Base-by-base conservation (phyloP, 1,140 invertebrate species). In the Venustaconcha ellipsiformis region DNA sequence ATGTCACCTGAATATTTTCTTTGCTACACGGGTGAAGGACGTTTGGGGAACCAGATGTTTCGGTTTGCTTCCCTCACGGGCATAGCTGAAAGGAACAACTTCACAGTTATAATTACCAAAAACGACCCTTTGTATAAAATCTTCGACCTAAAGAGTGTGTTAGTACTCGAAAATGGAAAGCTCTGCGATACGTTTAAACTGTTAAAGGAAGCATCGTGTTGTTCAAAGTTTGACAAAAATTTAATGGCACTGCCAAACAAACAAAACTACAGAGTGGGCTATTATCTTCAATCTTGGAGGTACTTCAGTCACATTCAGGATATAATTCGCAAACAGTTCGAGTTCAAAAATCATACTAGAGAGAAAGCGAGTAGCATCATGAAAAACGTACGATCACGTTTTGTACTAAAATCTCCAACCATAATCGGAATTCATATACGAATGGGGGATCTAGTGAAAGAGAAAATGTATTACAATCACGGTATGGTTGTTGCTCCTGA, bases 1-100 rank as follows among this genome's bases (percentile, higher is more conserved):
- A 5, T 48, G 37, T 11, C 37, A 11, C 1, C 37, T 48, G 37
- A 6, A 8, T 11, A 48, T 48, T 48, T 48, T 48, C 37, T 74
- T 11, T 74, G 72, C 23, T 57, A 59, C 48, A 74, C 72, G 18
- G 67, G 67, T 57, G 71, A 78, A 26, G 82, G 83, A 13, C 76
- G 80, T 20, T 74, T 86, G 15, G 83, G 78, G 26, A 84, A 84
- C 59, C 71, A 76, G n/a, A 79, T 86, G 70, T 86, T 84, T 62
- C 62, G 80, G 57, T 82, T 81, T 65, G 83, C 83, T 15, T 76
- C 82, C 30, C 60, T 84, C 0, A 72, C 82, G 26, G 85, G 83
- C 1, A 79, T 78, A 15, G 73, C 76, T 1, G 57, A 60, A n/a
- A 26, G 64, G 2, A 72, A 79, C 57, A 79, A 79, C 30, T 74